Percentiles rank a stretch among this genome's conserved stretches.
Conservation (phyloP, 2,797 vertebrate species). For the Galagoides demidoff region DNA sequence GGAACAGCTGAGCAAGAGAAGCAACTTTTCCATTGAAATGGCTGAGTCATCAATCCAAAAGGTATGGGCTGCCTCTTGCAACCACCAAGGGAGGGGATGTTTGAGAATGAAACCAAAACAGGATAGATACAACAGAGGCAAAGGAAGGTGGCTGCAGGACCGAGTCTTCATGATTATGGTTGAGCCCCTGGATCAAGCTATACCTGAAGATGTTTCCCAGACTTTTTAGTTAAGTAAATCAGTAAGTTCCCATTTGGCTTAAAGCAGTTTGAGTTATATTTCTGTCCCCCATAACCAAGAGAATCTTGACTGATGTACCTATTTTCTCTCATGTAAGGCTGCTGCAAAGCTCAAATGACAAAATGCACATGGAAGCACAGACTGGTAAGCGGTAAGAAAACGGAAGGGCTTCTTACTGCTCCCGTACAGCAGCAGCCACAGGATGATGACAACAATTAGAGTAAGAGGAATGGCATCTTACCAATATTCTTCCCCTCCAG, state of each 20-base stretch:
- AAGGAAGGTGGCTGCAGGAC: background rate
- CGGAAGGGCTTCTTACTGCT: background rate
- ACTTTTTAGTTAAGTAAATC: background rate
- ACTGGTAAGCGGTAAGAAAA: background rate
- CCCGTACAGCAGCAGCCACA: background rate
- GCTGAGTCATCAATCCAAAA: background rate
- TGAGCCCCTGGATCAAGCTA: background rate
- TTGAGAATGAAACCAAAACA: background rate
- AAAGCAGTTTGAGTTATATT: background rate
- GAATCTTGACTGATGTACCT: background rate
- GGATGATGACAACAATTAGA: background rate
- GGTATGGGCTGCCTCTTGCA: background rate
- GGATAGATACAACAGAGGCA: background rate
- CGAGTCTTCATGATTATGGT: background rate
- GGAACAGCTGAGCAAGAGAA: background rate
- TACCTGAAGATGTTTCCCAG: background rate
- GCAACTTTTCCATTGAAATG: background rate
- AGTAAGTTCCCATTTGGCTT: background rate
- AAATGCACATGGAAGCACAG: background rate
- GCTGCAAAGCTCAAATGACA: background rate
- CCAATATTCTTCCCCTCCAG: constrained; percentile 99
- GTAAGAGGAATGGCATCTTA: constrained; percentile 84
- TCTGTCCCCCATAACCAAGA: background rate
- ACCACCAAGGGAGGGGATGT: background rate
- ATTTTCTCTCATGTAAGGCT: background rate